Conservation (phyloP, 2,888 invertebrate species). For the Oligia fasciuncula region DNA sequence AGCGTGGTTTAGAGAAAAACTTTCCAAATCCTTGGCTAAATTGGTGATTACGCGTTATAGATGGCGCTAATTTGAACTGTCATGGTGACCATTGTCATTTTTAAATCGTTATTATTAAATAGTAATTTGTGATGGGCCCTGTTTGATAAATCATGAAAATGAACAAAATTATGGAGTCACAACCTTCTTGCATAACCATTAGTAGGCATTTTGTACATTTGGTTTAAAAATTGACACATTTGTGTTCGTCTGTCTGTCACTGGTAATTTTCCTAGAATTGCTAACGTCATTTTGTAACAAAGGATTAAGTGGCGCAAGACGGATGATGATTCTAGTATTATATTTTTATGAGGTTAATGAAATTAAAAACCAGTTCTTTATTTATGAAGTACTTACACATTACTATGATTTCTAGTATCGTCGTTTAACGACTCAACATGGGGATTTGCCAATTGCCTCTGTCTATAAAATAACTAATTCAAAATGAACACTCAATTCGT, state of each 20-base stretch:
- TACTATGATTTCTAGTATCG: background rate
- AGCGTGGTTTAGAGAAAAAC: conserved; percentile 21
- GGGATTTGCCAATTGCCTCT: background rate
- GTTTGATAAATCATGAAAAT: background rate
- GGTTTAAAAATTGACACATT: background rate
- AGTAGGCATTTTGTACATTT: background rate
- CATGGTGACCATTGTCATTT: conserved; percentile 10
- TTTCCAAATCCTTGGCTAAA: conserved; percentile 45
- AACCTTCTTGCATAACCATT: too few relatives aligned
- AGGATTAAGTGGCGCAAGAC: background rate
- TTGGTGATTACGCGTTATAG: conserved; percentile 1
- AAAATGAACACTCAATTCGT: background rate
- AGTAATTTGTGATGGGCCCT: conserved; percentile 4
- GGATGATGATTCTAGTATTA: background rate
- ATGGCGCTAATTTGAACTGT: conserved; percentile 17
- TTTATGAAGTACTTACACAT: background rate
- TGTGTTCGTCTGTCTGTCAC: background rate
- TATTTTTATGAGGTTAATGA: background rate
- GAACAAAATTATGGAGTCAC: background rate
- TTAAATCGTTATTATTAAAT: background rate
- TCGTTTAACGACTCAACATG: background rate
- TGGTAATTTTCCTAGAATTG: background rate
- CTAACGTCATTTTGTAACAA: background rate
- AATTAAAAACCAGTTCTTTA: background rate
- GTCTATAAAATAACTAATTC: background rate